Evolutionary conservation across 1,140 invertebrate genomes (phyloP), one percentile per base, ranked within the genome.

Genomic region (Antheraea mylitta): DNA sequence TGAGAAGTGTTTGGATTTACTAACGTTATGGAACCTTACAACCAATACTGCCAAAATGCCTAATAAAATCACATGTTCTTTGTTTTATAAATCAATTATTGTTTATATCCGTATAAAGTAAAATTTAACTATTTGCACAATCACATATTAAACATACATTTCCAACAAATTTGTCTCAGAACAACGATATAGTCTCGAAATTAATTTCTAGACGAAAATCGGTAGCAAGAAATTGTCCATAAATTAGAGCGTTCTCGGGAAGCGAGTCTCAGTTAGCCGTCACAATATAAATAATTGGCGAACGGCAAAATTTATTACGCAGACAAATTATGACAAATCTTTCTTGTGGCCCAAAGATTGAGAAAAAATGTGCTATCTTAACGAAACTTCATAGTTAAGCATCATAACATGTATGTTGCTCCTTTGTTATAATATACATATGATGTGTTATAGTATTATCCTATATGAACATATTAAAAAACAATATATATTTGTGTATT

Each of bases 261-360:
- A 75, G 74, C 79, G 72, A 80, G 80, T 82, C 78, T 82, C 81
- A 74, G 78, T 78, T 79, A 73, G 73, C 77, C 78, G 83, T 81
- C 78, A 79, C 73, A 64, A 72, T 74, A 74, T 86, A 85, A 85
- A 85, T 87, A 87, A 87, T 84, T 86, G 81, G 78, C 73, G 72
- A 63, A 59, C 78, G 77, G 74, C 77, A 75, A 78, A 82, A 86
- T 86, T 86, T 86, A 87, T 82, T 78, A 77, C 73, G 69, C 70
- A 76, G 82, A 83, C 78, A 86, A 86, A 83, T 85, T 86, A 83
- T 86, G 80, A 85, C 81, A 82, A 81, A 83, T 78, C 73, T 79
- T 72, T 73, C 65, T 68, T 22, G 66, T 66, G 69, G 62, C 64
- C 70, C 68, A 64, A 67, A 67, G 36, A 71, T 64, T 71, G 61